phyloP scores from a whole-genome alignment of 2,113 vertebrate genomes.

The Noctilio leporinus region DNA sequence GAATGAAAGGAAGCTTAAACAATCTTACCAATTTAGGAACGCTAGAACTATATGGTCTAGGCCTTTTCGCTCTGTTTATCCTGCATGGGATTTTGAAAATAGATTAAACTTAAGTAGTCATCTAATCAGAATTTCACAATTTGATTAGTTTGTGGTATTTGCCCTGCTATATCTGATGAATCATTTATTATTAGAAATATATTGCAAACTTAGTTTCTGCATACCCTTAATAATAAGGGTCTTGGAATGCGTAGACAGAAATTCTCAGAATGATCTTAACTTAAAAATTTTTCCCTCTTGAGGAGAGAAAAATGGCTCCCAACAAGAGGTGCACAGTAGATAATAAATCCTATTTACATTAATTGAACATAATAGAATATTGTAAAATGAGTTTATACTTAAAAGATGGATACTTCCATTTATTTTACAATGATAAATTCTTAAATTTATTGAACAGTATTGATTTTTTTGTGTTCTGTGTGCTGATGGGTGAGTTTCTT shows the following conservation, averaged over 20 bases:
- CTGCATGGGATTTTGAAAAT: slow-evolving; percentile 29
- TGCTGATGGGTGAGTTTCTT: background rate
- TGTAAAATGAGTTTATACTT: background rate
- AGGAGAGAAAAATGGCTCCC: slow-evolving; percentile 36
- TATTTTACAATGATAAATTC: background rate
- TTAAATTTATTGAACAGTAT: background rate
- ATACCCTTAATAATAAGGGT: background rate
- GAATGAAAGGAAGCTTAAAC: background rate
- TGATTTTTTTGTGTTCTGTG: background rate
- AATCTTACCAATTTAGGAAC: background rate
- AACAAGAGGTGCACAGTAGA: background rate
- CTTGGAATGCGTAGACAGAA: background rate
- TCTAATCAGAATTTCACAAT: slow-evolving; percentile 56
- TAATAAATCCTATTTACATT: slow-evolving; percentile 9
- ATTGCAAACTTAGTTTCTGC: slow-evolving; percentile 5
- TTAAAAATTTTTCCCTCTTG: slow-evolving; percentile 33
- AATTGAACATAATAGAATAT: background rate
- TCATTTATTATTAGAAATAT: slow-evolving; percentile 32
- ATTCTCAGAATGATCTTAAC: slow-evolving; percentile 27
- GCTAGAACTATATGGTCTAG: background rate
- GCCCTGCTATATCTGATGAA: background rate
- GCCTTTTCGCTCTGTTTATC: background rate
- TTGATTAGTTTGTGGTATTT: slow-evolving; percentile 41
- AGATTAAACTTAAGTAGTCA: slow-evolving; percentile 40
- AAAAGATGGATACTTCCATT: background rate